These are phyloP conservation scores for Rutpela maculata DNA, from an alignment of 2,888 invertebrate species.

Conservation along the genomic window DNA sequence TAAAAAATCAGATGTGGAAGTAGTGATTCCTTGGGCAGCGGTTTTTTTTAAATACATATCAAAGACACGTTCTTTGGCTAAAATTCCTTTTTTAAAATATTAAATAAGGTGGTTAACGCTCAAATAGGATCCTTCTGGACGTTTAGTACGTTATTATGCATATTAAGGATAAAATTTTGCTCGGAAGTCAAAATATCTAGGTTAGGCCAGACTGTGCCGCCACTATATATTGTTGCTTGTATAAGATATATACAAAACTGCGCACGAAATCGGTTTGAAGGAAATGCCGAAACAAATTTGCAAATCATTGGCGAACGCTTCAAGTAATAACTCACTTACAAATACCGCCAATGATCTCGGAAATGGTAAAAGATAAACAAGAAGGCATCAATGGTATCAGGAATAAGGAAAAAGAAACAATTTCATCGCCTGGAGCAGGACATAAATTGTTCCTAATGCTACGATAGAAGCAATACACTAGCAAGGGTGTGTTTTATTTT, in stretches of 20 bases:
- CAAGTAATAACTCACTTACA: slow-evolving; percentile 1
- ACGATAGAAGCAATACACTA: neutral
- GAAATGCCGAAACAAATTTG: neutral
- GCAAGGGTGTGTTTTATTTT: slow-evolving; percentile 2
- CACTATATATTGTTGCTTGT: neutral
- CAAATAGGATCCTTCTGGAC: no score
- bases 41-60: no score
- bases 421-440: neutral
- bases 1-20: no score
- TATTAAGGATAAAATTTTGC: no score
- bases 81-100: no score
- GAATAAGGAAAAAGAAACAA: slow-evolving; percentile 1
- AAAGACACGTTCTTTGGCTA: no score
- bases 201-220: no score
- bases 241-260: no score
- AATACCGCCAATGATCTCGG: slow-evolving; percentile 3
- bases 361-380: slow-evolving; percentile 7
- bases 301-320: neutral
- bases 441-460: slow-evolving; percentile 7
- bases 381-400: neutral
- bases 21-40: no score
- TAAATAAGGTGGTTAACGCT: no score
- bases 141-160: no score
- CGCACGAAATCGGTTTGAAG: neutral
- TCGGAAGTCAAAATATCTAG: no score